A percentile compares a stretch with the other conserved stretches of the same genome.
phyloP scores from a whole-genome alignment of 2,797 vertebrate species.

The Clamator glandarius region DNA sequence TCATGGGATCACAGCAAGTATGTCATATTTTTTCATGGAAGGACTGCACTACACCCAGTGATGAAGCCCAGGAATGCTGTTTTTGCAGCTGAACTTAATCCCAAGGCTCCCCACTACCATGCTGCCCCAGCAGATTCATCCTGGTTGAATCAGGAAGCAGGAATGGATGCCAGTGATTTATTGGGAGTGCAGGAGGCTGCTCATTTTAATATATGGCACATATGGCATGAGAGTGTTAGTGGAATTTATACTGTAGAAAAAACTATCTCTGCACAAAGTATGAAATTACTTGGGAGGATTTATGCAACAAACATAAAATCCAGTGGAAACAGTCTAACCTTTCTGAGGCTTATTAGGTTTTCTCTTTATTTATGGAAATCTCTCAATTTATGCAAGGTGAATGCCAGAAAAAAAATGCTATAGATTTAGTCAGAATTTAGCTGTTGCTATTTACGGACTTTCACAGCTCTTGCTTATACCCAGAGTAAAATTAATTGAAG shows the following conservation, averaged over 20 bases:
- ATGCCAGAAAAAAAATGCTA: conserved; percentile 10
- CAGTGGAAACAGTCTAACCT: conserved; percentile 40
- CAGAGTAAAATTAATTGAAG: background rate
- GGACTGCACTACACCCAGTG: background rate
- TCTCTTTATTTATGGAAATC: conserved; percentile 51
- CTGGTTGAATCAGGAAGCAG: background rate
- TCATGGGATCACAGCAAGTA: background rate
- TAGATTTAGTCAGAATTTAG: conserved; percentile 3
- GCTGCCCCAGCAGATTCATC: background rate
- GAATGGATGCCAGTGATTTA: conserved; percentile 5
- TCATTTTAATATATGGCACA: conserved; percentile 20
- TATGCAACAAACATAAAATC: conserved; percentile 54
- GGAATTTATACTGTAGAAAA: conserved; percentile 39
- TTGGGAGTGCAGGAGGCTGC: background rate
- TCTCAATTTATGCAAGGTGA: conserved; percentile 46
- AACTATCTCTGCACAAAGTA: conserved; percentile 21
- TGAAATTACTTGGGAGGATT: conserved; percentile 51
- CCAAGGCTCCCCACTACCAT: background rate
- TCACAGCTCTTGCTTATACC: background rate
- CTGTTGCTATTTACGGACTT: background rate
- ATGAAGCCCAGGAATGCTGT: background rate
- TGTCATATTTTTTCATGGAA: background rate
- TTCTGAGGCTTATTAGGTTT: conserved; percentile 49
- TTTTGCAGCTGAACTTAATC: background rate
- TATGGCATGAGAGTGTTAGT: conserved; percentile 8